Conservation (phyloP, 2,888 invertebrate genomes). For the Xanthia icteritia region DNA sequence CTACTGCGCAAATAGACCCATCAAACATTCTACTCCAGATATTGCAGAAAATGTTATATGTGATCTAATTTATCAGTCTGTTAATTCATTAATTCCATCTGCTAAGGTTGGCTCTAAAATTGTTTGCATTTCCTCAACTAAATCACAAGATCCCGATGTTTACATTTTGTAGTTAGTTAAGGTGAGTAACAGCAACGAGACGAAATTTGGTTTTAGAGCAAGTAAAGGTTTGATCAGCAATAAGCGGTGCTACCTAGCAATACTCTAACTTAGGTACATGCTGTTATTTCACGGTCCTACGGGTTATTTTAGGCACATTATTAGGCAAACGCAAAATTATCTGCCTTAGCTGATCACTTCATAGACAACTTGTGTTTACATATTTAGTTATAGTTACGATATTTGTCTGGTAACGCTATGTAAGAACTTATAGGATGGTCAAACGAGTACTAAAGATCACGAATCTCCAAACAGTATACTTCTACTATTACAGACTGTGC, state of each 20-base stretch:
- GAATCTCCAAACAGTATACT: too few species aligned
- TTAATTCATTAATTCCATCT: background rate
- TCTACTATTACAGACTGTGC: too few species aligned
- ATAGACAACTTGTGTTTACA: too few species aligned
- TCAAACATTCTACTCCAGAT: conserved; percentile 32
- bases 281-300: too few species aligned
- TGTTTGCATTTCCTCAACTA: background rate
- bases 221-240: background rate
- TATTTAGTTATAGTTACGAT: too few species aligned
- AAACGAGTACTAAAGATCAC: too few species aligned
- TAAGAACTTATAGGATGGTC: too few species aligned
- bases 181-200: background rate
- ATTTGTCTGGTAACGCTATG: too few species aligned
- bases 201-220: background rate
- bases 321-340: too few species aligned
- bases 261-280: too few species aligned
- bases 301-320: too few species aligned
- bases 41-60: conserved; percentile 33
- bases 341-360: too few species aligned
- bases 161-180: background rate
- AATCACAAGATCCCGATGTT: background rate
- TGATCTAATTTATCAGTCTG: conserved; percentile 27
- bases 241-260: background rate
- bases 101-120: background rate
- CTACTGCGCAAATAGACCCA: conserved; percentile 35